These are phyloP conservation scores for Triops cancriformis DNA, from an alignment of 1,140 invertebrate species.

Conservation along the genomic window DNA sequence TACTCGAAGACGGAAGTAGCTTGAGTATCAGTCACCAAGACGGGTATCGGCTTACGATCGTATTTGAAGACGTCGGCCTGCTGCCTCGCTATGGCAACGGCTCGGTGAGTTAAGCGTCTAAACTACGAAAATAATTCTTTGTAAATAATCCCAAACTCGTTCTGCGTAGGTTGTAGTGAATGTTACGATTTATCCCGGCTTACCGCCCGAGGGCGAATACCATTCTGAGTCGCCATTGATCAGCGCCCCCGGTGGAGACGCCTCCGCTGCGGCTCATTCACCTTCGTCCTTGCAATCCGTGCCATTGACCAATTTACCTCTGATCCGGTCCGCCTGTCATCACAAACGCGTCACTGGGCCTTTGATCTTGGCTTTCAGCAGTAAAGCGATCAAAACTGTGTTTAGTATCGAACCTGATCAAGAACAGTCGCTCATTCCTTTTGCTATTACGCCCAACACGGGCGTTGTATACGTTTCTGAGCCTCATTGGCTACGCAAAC, in stretches of 20 bases:
- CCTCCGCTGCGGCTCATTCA: background rate
- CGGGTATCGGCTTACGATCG: constrained; percentile 39
- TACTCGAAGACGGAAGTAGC: background rate
- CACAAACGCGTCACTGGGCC: background rate
- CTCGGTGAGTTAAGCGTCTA: constrained; percentile 15
- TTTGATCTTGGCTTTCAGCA: background rate
- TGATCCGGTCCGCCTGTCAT: background rate
- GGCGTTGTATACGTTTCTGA: constrained; percentile 29
- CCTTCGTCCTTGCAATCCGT: background rate
- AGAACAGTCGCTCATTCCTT: constrained; percentile 8
- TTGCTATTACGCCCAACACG: constrained; percentile 27
- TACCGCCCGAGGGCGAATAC: background rate
- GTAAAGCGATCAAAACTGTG: constrained; percentile 5
- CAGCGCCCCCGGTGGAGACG: too few relatives aligned
- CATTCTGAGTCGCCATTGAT: background rate
- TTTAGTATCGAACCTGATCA: constrained; percentile 10
- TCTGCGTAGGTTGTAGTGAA: background rate
- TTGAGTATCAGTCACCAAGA: background rate
- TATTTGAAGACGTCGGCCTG: constrained; percentile 39
- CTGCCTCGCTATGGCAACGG: constrained; percentile 34
- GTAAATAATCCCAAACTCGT: background rate
- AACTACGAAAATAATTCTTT: background rate
- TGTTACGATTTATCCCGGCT: constrained; percentile 13
- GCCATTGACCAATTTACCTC: background rate
- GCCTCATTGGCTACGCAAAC: constrained; percentile 21